phyloP scores from a whole-genome alignment of 2,797 vertebrate species.

The Gymnocypris eckloni region DNA sequence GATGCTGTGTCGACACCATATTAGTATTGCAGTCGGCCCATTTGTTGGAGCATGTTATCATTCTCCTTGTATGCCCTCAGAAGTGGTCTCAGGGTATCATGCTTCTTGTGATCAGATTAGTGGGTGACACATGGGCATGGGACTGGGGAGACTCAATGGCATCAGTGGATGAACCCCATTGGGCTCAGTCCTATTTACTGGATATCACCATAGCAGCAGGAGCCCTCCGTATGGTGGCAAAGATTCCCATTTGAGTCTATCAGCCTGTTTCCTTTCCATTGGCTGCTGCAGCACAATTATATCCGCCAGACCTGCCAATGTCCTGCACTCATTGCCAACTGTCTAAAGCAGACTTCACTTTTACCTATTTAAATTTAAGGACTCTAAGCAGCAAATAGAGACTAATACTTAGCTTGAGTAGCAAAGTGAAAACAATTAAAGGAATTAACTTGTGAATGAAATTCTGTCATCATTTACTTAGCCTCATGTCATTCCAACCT shows the following conservation, averaged over 20 bases:
- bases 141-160: slow-evolving; percentile 23
- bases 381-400: slow-evolving; percentile 35
- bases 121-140: slow-evolving; percentile 34
- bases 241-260: slow-evolving; percentile 59
- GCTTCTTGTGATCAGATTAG: slow-evolving; percentile 50
- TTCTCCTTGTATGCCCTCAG: slow-evolving; percentile 36
- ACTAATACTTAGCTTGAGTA: slow-evolving; percentile 10
- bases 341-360: slow-evolving; percentile 27
- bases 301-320: slow-evolving; percentile 54
- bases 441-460: not conserved
- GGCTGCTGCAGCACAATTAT: slow-evolving; percentile 54
- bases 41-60: slow-evolving; percentile 13
- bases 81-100: slow-evolving; percentile 38
- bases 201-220: slow-evolving; percentile 63
- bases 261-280: slow-evolving; percentile 63
- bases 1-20: not conserved
- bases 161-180: slow-evolving; percentile 55
- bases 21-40: not conserved
- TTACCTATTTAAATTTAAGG: slow-evolving; percentile 46
- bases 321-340: slow-evolving; percentile 42
- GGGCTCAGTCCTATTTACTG: slow-evolving; percentile 66
- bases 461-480: slow-evolving; percentile 1
- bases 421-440: slow-evolving; percentile 8
- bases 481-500: not conserved
- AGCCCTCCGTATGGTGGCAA: slow-evolving; percentile 50